phyloP scores from a whole-genome alignment of 2,888 invertebrate species.

The Cremastobaeus sp. region DNA sequence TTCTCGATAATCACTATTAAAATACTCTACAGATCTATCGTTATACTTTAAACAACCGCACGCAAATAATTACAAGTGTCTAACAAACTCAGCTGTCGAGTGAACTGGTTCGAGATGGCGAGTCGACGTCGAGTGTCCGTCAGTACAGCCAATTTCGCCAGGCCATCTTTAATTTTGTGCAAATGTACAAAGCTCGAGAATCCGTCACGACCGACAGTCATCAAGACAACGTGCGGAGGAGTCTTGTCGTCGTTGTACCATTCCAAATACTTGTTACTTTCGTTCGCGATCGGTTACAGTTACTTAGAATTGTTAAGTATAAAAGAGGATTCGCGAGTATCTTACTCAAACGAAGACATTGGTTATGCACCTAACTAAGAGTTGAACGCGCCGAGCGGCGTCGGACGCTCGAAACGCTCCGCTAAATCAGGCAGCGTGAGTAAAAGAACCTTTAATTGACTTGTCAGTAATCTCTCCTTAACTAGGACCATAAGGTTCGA shows the following conservation, averaged over 20 bases:
- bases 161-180: constrained; percentile 43
- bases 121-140: constrained; percentile 4
- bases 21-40: constrained; percentile 57
- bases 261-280: constrained; percentile 48
- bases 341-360: constrained; percentile 47
- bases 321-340: constrained; percentile 28
- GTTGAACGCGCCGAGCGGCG: no score
- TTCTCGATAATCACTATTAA: constrained; percentile 54
- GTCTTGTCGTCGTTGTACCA: constrained; percentile 44
- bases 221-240: constrained; percentile 41
- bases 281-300: constrained; percentile 16
- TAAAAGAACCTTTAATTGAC: no score
- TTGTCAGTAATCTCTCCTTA: no score
- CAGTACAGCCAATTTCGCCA: neutral
- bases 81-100: constrained; percentile 41
- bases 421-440: no score
- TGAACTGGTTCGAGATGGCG: constrained; percentile 38
- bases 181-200: constrained; percentile 50
- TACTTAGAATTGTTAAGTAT: constrained; percentile 32
- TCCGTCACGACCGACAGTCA: constrained; percentile 27
- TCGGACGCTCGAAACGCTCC: no score
- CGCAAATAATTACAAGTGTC: constrained; percentile 47
- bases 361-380: constrained; percentile 28
- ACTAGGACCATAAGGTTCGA: no score
- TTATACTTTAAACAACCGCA: constrained; percentile 54